phyloP scores from a whole-genome alignment of 92 coral and sea anemone genomes.

The Actinernus sp. region DNA sequence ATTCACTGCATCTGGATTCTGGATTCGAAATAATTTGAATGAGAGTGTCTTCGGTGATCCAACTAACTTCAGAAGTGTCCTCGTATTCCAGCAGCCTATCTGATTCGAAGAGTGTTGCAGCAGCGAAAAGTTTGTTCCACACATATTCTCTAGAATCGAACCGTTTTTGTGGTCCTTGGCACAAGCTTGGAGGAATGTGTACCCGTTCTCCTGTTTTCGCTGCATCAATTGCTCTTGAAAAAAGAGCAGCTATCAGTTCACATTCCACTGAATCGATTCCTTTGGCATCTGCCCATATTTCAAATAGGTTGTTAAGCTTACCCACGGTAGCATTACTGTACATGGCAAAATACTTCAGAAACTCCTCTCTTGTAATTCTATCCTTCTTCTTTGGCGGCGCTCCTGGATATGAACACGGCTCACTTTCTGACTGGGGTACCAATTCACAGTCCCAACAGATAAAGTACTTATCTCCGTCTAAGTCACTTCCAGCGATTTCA shows the following conservation, averaged over 20 bases:
- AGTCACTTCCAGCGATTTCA: constrained; percentile 95
- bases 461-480: constrained; percentile 93
- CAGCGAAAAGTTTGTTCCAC: constrained; percentile 73
- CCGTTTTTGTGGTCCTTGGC: constrained; percentile 11
- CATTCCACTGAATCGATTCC: constrained; percentile 84
- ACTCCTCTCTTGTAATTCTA: constrained; percentile 49
- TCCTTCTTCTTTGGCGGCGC: constrained; percentile 47
- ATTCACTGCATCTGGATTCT: constrained; percentile 69
- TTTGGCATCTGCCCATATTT: constrained; percentile 79
- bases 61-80: constrained; percentile 15
- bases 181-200: constrained; percentile 40
- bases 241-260: constrained; percentile 65
- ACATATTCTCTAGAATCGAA: constrained; percentile 48
- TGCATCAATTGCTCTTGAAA: constrained; percentile 89
- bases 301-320: constrained; percentile 65
- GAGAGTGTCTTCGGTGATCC: constrained; percentile 54
- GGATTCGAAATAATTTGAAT: constrained; percentile 41
- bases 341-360: constrained; percentile 72
- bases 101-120: constrained; percentile 62
- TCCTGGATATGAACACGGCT: constrained; percentile 78
- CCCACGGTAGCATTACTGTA: constrained; percentile 75
- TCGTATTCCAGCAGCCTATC: constrained; percentile 31
- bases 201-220: constrained; percentile 92
- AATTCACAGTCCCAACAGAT: constrained; percentile 90
- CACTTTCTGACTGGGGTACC: constrained; percentile 45